A percentile compares a stretch with the other conserved stretches of the same genome.
phyloP scores from a whole-genome alignment of 2,113 vertebrate genomes.

The Oryzias woworae region DNA sequence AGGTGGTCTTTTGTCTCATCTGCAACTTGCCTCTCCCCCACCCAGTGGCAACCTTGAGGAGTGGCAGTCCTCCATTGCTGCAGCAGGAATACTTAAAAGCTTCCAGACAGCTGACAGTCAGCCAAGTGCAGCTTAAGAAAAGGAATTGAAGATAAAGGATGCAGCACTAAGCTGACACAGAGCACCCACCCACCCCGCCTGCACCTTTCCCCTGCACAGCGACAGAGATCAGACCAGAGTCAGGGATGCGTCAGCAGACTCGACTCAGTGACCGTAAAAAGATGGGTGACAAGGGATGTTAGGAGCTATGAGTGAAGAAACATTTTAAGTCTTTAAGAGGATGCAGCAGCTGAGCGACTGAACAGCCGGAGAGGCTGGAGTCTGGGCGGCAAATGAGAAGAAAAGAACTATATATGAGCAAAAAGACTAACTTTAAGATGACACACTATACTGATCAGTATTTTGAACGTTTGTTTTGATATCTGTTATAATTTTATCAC shows the following conservation, averaged over 20 bases:
- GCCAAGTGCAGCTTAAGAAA: slow-evolving; percentile 7
- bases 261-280: slow-evolving; percentile 32
- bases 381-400: too few species aligned
- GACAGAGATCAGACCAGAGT: slow-evolving; percentile 5
- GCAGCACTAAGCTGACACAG: slow-evolving; percentile 23
- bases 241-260: slow-evolving; percentile 41
- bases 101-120: slow-evolving; percentile 10
- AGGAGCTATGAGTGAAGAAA: slow-evolving; percentile 18
- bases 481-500: too few species aligned
- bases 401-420: too few species aligned
- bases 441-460: too few species aligned
- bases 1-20: slow-evolving; percentile 64
- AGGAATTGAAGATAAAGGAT: slow-evolving; percentile 13
- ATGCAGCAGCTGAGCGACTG: too few species aligned
- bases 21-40: slow-evolving; percentile 6
- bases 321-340: not conserved
- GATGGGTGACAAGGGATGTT: slow-evolving; percentile 23
- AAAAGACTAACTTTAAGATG: too few species aligned
- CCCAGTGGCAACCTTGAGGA: slow-evolving; percentile 10
- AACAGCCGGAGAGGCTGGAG: too few species aligned
- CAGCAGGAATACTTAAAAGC: not conserved
- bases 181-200: not conserved
- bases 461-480: too few species aligned
- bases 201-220: slow-evolving; percentile 10
- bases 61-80: slow-evolving; percentile 23